Base-by-base conservation (phyloP, 2,888 invertebrate genomes). In the Linyphia triangularis region DNA sequence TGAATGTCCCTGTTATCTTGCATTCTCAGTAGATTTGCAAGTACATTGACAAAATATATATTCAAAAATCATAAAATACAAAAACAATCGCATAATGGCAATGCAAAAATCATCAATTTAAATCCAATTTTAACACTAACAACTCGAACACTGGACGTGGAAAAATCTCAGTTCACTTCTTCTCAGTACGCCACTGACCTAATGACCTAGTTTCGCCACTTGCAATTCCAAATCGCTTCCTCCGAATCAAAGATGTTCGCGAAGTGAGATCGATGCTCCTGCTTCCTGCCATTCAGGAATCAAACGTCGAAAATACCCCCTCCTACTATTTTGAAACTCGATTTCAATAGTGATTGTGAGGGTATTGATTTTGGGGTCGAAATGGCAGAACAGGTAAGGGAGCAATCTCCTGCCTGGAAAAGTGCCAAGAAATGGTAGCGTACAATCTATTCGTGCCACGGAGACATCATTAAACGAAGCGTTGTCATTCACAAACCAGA, bases 291-390 rank as follows among this genome's bases (percentile, higher is more conserved):
- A 51, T 51, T 51, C 33, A 33, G 9, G 33, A 33, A 33, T 33
- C 33, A 33, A 33, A 33, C 9, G 51, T 16, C 51, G 5, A 13
- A 13, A 51, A 51, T n/a, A 13, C 13, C n/a, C 51, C 51, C 16
- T 13, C 13, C 13, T 51, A 51, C 51, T 51, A 51, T 51, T 51
- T 51, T 51, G 16, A 63, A 24, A 63, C 19, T 63, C 13, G 28
- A 57, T 73, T 73, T 73, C 26, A 28, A 72, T 70, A 16, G 24
- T 40, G 43, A 70, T 70, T 57, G 73, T 43, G 70, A 26, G 51
- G 24, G 16, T 51, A 81, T 81, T 51, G 81, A 81, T 81, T 81
- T 81, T 81, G 43, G 61, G 59, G 28, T 57, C 65, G 67, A 78
- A 63, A 78, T 78, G 65, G 78, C 61, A 26, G 65, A 30, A 81